Conservation (phyloP, 2,113 vertebrate species). For the Lagopus leucura region DNA sequence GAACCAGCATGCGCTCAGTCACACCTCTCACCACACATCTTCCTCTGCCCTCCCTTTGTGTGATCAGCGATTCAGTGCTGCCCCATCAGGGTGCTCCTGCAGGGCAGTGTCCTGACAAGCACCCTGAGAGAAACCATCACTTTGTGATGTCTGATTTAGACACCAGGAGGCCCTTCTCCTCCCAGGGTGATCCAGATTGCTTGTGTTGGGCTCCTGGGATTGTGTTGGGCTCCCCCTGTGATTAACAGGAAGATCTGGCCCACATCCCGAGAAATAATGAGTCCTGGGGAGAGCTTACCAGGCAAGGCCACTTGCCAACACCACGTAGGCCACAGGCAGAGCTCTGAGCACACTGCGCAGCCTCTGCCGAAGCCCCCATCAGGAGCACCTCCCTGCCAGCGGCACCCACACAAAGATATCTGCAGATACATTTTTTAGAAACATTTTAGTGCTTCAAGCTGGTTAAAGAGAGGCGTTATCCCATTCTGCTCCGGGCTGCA, state of each 20-base stretch:
- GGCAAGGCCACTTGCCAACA: background rate
- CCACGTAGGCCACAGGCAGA: background rate
- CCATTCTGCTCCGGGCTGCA: too few species aligned
- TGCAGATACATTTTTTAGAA: too few species aligned
- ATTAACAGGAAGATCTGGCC: background rate
- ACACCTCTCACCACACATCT: background rate
- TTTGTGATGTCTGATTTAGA: background rate
- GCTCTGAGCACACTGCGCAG: background rate
- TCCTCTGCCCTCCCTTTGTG: background rate
- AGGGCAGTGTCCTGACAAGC: background rate
- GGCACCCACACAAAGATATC: background rate
- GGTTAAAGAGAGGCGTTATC: too few species aligned
- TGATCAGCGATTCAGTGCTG: background rate
- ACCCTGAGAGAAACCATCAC: background rate
- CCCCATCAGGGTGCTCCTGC: fast-evolving
- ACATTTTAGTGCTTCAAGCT: too few species aligned
- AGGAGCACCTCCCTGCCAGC: background rate
- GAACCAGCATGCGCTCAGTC: background rate
- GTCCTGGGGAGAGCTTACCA: background rate
- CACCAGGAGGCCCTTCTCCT: background rate
- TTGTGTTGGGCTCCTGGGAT: background rate
- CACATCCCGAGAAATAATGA: background rate
- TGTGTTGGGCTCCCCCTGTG: background rate
- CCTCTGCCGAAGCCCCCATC: background rate
- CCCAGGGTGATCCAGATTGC: background rate